Evolutionary conservation across 2,888 invertebrate species (phyloP).

Genomic region (Fragum fragum): DNA sequence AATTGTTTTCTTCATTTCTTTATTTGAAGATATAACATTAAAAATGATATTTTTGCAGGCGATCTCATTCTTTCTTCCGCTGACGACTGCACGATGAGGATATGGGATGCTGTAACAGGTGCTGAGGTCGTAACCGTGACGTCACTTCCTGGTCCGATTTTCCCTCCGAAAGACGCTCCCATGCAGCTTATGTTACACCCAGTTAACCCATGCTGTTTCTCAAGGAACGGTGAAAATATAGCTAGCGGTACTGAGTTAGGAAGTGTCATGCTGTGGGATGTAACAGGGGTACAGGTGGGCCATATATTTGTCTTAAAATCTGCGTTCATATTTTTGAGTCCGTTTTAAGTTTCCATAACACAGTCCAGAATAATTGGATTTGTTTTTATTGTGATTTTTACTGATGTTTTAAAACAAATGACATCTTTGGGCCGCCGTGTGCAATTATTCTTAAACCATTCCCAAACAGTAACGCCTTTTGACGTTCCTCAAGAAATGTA

Average conservation of each 20-base stretch:
- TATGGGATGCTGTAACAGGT: conserved; percentile 65
- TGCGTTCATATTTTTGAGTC: too few relatives aligned
- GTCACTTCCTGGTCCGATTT: conserved; percentile 62
- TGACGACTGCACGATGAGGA: conserved; percentile 59
- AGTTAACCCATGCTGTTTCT: conserved; percentile 65
- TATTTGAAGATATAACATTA: too few relatives aligned
- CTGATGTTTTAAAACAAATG: too few relatives aligned
- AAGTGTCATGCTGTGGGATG: conserved; percentile 60
- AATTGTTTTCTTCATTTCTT: too few relatives aligned
- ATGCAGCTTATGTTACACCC: conserved; percentile 59
- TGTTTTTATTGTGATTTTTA: too few relatives aligned
- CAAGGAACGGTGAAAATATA: conserved; percentile 54
- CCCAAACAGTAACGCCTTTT: too few relatives aligned
- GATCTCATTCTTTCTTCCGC: conserved; percentile 59
- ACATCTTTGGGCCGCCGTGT: too few relatives aligned
- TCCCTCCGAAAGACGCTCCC: conserved; percentile 41
- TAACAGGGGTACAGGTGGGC: conserved; percentile 61
- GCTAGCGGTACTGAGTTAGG: conserved; percentile 62
- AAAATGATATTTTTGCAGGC: conserved; percentile 55
- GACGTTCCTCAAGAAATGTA: too few relatives aligned
- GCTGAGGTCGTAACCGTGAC: conserved; percentile 62
- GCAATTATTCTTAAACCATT: too few relatives aligned
- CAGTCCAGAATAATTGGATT: too few relatives aligned
- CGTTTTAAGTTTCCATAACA: too few relatives aligned
- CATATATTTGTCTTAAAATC: too few relatives aligned